Base-by-base conservation (phyloP, 1,140 invertebrate species). In the Metopolophium dirhodum region DNA sequence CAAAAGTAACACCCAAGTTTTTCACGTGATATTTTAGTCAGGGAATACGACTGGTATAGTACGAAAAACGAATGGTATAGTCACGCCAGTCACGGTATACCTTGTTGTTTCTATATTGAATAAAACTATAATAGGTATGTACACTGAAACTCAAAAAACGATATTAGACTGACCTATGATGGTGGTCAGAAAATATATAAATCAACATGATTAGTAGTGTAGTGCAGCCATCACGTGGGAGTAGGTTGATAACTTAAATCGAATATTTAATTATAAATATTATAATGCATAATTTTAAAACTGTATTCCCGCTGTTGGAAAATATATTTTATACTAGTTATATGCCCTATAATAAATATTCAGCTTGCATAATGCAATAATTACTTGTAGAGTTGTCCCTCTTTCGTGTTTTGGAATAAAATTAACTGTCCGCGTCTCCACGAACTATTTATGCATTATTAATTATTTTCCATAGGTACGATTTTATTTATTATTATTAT, bases 281-380 rank as follows among this genome's bases (percentile, higher is more conserved):
- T 61, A 77, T n/a, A 77, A 77, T 35, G n/a, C n/a, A 77, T 77
- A n/a, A 77, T 77, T 77, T 77, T 77, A 77, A 77, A 77, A n/a
- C 6, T n/a, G 61, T 68, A 77, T 18, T 77, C 61, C 4, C n/a
- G 30, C 61, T n/a, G 61, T 77, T 77, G 18, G 14, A 35, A 77
- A 77, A 77, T n/a, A n/a, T n/a, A 77, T 77, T 77, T 77, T n/a
- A 77, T n/a, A 77, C 14, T 77, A 77, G n/a, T 77, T 8, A 0
- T n/a, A 77, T n/a, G 61, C 61, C n/a, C 30, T 77, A 35, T 77
- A 77, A 77, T 77, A 77, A 77, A 77, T 77, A 77, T 3, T 77
- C n/a, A 11, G 61, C 11, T 77, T 35, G 61, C 30, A 68, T n/a
- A n/a, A n/a, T 68, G 30, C 61, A 77, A 77, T 77, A 77, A 77